Percentiles rank a stretch among this genome's conserved stretches.
phyloP scores from a whole-genome alignment of 2,113 vertebrate species.

The Crotalus viridis region DNA sequence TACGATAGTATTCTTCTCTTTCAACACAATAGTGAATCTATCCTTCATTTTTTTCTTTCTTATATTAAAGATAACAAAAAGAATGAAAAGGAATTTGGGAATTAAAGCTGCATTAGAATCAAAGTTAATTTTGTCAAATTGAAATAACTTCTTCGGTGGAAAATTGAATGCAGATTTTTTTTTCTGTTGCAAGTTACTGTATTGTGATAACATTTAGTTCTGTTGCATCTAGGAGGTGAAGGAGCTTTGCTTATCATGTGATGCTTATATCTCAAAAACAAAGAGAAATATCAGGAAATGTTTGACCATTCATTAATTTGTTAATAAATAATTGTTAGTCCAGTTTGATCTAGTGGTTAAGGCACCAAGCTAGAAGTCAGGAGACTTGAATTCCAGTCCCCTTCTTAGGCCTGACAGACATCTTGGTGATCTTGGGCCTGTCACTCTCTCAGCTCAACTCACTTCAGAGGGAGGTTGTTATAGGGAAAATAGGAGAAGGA shows the following conservation, averaged over 20 bases:
- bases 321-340: not conserved
- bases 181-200: not conserved
- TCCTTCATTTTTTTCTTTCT: not conserved
- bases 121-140: not conserved
- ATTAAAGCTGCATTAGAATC: not conserved
- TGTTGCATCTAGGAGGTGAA: not conserved
- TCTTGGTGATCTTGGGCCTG: not conserved
- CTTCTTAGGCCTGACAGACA: not conserved
- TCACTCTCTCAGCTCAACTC: not conserved
- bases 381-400: not conserved
- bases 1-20: not conserved
- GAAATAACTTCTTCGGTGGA: not conserved
- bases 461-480: not conserved
- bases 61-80: not conserved
- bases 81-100: not conserved
- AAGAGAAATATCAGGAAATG: not conserved
- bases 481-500: not conserved
- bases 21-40: not conserved
- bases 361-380: not conserved
- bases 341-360: not conserved
- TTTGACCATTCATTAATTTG: not conserved
- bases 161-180: not conserved
- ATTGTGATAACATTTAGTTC: not conserved
- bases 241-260: not conserved
- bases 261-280: not conserved